Percentiles rank a stretch among this genome's conserved stretches.
phyloP scores from a whole-genome alignment of 2,113 vertebrate genomes.

The Callaeas wilsoni region DNA sequence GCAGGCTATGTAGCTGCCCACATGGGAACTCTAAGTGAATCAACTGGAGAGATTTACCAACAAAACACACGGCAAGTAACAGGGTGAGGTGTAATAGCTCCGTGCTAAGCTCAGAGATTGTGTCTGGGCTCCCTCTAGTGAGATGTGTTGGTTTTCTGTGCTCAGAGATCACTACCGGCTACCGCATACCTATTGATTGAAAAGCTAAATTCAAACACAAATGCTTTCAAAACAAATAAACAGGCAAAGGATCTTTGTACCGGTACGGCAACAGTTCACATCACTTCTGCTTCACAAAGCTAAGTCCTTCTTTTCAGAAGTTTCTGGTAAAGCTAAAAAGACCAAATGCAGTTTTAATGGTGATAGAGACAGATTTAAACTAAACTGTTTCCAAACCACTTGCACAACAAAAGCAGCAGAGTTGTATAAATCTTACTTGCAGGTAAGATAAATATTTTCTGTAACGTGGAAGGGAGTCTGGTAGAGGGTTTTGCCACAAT shows the following conservation, averaged over 20 bases:
- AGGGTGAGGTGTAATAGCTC: accelerated
- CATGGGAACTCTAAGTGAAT: not conserved
- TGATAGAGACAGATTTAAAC: not conserved
- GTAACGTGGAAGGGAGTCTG: not conserved
- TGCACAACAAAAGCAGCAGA: not conserved
- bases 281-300: not conserved
- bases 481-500: not conserved
- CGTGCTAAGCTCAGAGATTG: not conserved
- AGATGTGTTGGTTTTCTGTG: not conserved
- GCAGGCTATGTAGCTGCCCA: not conserved
- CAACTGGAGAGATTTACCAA: not conserved
- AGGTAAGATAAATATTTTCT: not conserved
- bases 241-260: not conserved
- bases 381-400: not conserved
- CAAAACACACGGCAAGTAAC: not conserved
- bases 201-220: not conserved
- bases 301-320: not conserved
- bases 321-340: not conserved
- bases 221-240: not conserved
- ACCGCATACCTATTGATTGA: accelerated
- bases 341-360: not conserved
- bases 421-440: not conserved
- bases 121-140: conserved; percentile 49
- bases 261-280: not conserved
- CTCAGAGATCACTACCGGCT: not conserved